Base-by-base conservation (phyloP, 1,140 invertebrate species). In the Drosophila virilis region DNA sequence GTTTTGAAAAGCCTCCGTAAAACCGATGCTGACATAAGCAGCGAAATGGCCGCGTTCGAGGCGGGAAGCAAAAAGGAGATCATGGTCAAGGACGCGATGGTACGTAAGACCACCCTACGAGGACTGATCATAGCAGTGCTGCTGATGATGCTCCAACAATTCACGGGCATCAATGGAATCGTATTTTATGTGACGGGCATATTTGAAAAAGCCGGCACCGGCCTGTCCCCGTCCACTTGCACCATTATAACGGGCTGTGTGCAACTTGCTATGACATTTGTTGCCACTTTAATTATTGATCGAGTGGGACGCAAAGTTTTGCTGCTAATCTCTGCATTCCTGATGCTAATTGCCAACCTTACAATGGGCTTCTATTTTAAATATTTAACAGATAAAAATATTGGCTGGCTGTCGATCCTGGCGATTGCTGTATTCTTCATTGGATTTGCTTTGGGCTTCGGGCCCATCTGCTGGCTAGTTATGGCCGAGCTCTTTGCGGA, bases 391-490 rank as follows among this genome's bases (percentile, higher is more conserved):
- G 0, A n/a, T 0, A 8, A 62, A 5, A 94, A 76, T 93, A 93
- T 28, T 95, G 95, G 54, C 3, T 80, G 73, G 93, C 76, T 98
- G 10, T 95, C 97, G 0, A 90, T 98, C 0, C 54, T 93, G 0
- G 94, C 95, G 48, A 79, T 98, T 0, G 95, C 96, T 52, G 61
- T 96, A 1, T 98, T 96, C 91, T 96, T 97, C 64, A 77, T 96
- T 43, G 94, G 95, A 1, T 97, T 96, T 92, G 95, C 96, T 0
- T 69, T 97, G 1, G 97, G 97, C n/a, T 96, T 96, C 76, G 97
- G 97, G 0, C 96, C 96, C 0, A 94, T 98, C 43, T 96, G 96
- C 0, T 97, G 96, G 94, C 92, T 96, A 68, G 94, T 97, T 74
- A 94, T 96, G 65, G 94, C 95, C 0, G 96, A 97, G 92, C 90